phyloP scores from a whole-genome alignment of 2,888 invertebrate genomes.

The Ornithoptera alexandrae region DNA sequence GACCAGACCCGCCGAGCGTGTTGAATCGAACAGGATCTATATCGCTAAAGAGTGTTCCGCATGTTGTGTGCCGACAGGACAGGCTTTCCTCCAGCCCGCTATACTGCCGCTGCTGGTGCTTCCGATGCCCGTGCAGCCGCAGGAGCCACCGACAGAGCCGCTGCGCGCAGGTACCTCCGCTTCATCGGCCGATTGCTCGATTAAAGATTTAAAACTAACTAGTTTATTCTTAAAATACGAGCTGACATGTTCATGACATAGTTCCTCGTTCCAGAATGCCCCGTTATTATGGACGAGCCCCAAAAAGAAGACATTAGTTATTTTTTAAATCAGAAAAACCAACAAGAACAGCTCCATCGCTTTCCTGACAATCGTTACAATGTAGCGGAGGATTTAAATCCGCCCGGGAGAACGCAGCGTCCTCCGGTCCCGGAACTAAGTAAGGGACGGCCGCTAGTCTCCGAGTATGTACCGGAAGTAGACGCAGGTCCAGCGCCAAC shows the following conservation, averaged over 20 bases:
- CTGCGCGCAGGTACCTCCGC: slow-evolving; percentile 13
- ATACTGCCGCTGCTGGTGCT: slow-evolving; percentile 48
- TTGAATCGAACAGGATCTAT: too few species aligned
- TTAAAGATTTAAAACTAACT: background rate
- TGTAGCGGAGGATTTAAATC: slow-evolving; percentile 1
- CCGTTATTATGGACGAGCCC: background rate
- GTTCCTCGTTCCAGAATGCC: slow-evolving; percentile 19
- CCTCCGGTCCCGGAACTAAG: background rate
- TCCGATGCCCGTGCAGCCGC: slow-evolving; percentile 46
- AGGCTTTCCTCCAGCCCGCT: slow-evolving; percentile 10
- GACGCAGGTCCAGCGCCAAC: slow-evolving; percentile 3
- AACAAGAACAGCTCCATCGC: background rate
- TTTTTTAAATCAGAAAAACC: background rate
- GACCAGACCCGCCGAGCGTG: too few species aligned
- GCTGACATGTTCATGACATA: background rate
- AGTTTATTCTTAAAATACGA: background rate
- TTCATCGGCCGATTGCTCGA: background rate
- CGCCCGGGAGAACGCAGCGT: background rate
- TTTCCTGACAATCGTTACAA: background rate
- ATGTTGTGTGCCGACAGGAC: background rate
- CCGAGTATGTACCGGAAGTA: slow-evolving; percentile 10
- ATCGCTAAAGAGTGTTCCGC: too few species aligned
- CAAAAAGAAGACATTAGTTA: background rate
- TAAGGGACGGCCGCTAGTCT: background rate
- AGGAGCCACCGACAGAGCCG: background rate